A percentile compares a stretch with the other conserved stretches of the same genome.
Evolutionary conservation across 1,140 invertebrate species (phyloP).

Genomic region (Aphis craccivora): DNA sequence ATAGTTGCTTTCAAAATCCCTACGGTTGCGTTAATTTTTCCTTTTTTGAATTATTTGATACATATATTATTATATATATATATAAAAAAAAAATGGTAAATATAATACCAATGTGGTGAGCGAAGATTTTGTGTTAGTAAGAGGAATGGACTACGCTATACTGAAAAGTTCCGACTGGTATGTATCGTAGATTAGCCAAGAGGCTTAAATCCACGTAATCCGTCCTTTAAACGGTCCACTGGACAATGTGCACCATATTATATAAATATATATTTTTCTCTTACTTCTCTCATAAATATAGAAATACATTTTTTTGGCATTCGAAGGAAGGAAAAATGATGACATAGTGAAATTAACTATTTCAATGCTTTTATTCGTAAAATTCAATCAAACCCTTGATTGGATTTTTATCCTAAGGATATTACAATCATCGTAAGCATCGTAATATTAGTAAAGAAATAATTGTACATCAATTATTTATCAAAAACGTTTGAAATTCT

Average conservation of each 20-base stretch:
- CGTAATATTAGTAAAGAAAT: not conserved
- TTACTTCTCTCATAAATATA: not conserved
- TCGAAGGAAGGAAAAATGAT: not conserved
- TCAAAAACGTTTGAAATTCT: not conserved
- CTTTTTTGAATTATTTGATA: not conserved
- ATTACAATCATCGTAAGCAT: not conserved
- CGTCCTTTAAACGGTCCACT: not conserved
- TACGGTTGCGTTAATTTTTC: not conserved
- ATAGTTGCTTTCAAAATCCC: not conserved
- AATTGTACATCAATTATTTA: not conserved
- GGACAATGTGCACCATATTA: not conserved
- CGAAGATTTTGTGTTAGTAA: not conserved
- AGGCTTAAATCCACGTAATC: not conserved
- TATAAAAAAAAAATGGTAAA: too few species aligned
- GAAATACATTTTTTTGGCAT: not conserved
- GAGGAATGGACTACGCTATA: not conserved
- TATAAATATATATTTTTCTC: not conserved
- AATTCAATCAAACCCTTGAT: not conserved
- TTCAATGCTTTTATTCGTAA: not conserved
- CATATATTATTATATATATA: not conserved
- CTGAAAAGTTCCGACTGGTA: not conserved
- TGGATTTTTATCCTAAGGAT: not conserved
- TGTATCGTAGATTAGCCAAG: not conserved
- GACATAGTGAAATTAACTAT: not conserved
- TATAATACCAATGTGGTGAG: not conserved